Percentiles rank a stretch among this genome's conserved stretches.
phyloP scores from a whole-genome alignment of 2,888 invertebrate species.

The Cryptops parisi region DNA sequence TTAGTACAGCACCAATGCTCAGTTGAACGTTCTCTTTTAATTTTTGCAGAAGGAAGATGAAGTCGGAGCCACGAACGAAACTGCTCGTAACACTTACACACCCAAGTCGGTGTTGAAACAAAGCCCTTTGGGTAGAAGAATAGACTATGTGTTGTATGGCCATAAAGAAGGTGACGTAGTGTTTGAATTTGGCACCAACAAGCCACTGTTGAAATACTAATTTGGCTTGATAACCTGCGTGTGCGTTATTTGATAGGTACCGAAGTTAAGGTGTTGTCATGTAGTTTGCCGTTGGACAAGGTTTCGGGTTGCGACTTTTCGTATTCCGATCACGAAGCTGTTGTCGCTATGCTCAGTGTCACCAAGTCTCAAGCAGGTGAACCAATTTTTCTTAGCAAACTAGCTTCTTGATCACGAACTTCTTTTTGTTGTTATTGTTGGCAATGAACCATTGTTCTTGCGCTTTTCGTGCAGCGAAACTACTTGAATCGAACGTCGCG shows the following conservation, averaged over 20 bases:
- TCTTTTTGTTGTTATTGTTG: too few relatives aligned
- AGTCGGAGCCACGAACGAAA: constrained; percentile 57
- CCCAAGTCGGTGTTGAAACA: constrained; percentile 37
- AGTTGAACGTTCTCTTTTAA: too few relatives aligned
- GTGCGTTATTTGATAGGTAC: constrained; percentile 15
- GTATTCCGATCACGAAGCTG: constrained; percentile 83
- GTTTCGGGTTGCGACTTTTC: constrained; percentile 57
- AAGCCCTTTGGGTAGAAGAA: constrained; percentile 62
- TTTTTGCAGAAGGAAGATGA: constrained; percentile 21
- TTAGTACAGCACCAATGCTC: too few relatives aligned
- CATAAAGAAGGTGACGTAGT: constrained; percentile 26
- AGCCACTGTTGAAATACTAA: not conserved
- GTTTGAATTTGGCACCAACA: not conserved
- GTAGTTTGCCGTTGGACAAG: constrained; percentile 47
- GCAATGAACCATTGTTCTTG: too few relatives aligned
- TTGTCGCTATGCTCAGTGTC: constrained; percentile 41
- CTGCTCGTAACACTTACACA: constrained; percentile 69
- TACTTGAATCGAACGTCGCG: not conserved
- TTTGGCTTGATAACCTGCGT: not conserved
- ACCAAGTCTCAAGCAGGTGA: constrained; percentile 15
- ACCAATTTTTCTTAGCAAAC: too few relatives aligned
- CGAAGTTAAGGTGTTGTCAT: constrained; percentile 19
- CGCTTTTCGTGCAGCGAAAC: constrained; percentile 7
- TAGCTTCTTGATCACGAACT: too few relatives aligned
- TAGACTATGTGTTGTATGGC: constrained; percentile 75